phyloP scores from a whole-genome alignment of 2,113 vertebrate genomes.

The Ranitomeya imitator region DNA sequence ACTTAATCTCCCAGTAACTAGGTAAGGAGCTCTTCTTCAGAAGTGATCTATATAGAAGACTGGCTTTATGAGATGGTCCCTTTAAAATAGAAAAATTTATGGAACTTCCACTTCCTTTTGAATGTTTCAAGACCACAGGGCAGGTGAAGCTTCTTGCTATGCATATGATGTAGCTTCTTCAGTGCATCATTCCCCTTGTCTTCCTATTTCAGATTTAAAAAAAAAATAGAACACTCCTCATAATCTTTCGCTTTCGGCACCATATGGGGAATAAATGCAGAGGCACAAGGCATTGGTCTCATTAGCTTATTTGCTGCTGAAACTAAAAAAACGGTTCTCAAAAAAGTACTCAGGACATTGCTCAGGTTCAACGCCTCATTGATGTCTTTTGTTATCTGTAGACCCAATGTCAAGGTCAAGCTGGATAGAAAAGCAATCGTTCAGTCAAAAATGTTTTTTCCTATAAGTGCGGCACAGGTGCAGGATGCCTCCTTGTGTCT shows the following conservation, averaged over 20 bases:
- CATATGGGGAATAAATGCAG: neutral
- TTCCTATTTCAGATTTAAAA: neutral
- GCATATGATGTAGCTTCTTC: neutral
- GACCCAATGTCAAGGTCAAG: slow-evolving; percentile 27
- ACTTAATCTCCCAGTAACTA: no score
- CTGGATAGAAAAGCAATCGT: neutral
- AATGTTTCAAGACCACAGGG: neutral
- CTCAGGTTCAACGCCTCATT: neutral
- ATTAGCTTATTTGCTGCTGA: neutral
- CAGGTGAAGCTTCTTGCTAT: neutral
- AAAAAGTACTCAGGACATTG: neutral
- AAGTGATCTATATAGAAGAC: no score
- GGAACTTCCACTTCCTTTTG: neutral
- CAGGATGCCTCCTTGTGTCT: neutral
- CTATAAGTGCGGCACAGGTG: slow-evolving; percentile 39
- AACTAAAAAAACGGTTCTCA: neutral
- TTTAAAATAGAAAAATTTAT: neutral
- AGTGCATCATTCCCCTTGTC: neutral
- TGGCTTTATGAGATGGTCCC: neutral
- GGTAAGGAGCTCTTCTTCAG: no score
- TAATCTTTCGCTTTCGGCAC: slow-evolving; percentile 9
- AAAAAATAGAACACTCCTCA: neutral
- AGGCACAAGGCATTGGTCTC: neutral
- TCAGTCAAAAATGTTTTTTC: slow-evolving; percentile 9
- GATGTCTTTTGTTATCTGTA: slow-evolving; percentile 1